A percentile compares a stretch with the other conserved stretches of the same genome.
Conservation (phyloP, 2,797 vertebrate genomes). For the Carcharodon carcharias region DNA sequence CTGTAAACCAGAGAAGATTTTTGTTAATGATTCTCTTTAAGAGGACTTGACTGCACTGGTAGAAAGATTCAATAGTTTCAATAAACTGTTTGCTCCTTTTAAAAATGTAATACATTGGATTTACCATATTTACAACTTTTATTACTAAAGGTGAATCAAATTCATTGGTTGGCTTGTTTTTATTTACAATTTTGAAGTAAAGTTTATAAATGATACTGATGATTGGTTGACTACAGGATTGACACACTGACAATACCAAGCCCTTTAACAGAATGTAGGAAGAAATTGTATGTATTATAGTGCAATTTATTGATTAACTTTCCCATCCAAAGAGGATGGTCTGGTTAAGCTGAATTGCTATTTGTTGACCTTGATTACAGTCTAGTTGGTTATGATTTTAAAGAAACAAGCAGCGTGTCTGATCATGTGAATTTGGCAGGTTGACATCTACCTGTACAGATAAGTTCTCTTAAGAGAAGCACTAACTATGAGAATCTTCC, state of each 20-base stretch:
- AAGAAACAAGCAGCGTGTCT: neutral
- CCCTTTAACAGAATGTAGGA: neutral
- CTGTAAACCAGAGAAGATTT: neutral
- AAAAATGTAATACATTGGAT: neutral
- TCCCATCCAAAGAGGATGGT: neutral
- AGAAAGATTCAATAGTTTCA: neutral
- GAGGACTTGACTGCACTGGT: neutral
- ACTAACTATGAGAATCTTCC: neutral
- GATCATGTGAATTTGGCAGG: neutral
- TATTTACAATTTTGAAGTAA: neutral
- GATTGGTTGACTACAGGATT: neutral
- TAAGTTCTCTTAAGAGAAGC: neutral
- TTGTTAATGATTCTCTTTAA: neutral
- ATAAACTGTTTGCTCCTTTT: neutral
- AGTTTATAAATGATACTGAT: neutral
- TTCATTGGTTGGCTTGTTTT: neutral
- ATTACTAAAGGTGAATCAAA: neutral
- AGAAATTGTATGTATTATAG: neutral
- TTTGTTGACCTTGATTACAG: neutral
- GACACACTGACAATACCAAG: neutral
- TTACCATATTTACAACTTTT: neutral
- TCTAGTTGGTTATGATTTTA: neutral
- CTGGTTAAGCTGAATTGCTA: neutral
- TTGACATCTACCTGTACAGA: neutral
- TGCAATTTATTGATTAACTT: neutral